Evolutionary conservation across 2,113 vertebrate species (phyloP).

Genomic region (Australoheros scitulus): DNA sequence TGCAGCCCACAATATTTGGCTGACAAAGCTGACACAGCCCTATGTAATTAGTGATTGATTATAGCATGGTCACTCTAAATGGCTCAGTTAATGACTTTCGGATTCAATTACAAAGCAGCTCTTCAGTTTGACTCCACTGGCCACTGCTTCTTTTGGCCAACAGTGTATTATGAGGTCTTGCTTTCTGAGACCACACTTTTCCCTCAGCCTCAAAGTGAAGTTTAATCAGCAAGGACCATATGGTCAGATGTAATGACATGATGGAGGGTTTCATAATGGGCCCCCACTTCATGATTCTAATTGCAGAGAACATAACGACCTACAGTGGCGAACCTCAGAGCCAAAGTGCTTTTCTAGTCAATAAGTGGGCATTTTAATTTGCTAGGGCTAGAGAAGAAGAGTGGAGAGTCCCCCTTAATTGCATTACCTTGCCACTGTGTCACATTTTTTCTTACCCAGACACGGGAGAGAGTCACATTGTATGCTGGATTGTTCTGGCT

Average conservation of each 20-base stretch:
- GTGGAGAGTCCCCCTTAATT: slow-evolving; percentile 50
- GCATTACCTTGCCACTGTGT: slow-evolving; percentile 28
- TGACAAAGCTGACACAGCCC: slow-evolving; percentile 34
- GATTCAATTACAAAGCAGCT: slow-evolving; percentile 40
- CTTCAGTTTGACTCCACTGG: slow-evolving; percentile 14
- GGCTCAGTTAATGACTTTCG: slow-evolving; percentile 30
- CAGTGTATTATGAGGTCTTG: neutral
- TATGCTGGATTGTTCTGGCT: neutral
- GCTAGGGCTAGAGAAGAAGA: slow-evolving; percentile 24
- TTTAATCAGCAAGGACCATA: slow-evolving; percentile 40
- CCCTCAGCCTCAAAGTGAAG: neutral
- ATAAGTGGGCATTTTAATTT: slow-evolving; percentile 70
- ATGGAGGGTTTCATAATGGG: slow-evolving; percentile 61
- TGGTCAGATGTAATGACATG: slow-evolving; percentile 52
- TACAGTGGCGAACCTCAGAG: slow-evolving; percentile 43
- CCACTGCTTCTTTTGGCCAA: slow-evolving; percentile 13
- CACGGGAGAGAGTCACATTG: neutral
- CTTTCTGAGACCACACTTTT: slow-evolving; percentile 2
- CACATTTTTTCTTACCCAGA: slow-evolving; percentile 25
- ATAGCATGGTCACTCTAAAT: slow-evolving; percentile 11
- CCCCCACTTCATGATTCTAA: slow-evolving; percentile 65
- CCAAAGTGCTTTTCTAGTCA: slow-evolving; percentile 66
- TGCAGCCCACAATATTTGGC: slow-evolving; percentile 26
- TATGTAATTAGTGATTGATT: slow-evolving; percentile 35
- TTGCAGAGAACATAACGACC: slow-evolving; percentile 62